Base-by-base conservation (phyloP, 2,113 vertebrate genomes). In the Thryonomys swinderianus region DNA sequence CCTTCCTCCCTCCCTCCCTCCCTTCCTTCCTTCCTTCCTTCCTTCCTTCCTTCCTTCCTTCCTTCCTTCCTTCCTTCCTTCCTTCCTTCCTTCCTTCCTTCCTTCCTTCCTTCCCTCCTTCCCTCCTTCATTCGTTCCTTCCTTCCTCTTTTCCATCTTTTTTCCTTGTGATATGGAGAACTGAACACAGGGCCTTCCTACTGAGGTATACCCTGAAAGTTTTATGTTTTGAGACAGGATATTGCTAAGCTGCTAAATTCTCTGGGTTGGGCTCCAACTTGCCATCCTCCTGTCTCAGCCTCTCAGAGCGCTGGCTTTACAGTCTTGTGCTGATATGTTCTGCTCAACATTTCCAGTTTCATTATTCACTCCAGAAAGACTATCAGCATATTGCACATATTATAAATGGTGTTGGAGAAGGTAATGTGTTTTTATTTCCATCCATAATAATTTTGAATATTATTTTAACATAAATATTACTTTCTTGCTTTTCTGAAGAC, bases 381-480 rank as follows among this genome's bases (percentile, higher is more conserved):
- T 85, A 62, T 79, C 16, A 79, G 3, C 42, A 61, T 85, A 12
- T 88, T 30, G 76, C 51, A 25, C 45, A 82, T 71, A 16, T 80
- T 30, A 88, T 87, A 80, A 91, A 40, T 34, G 76, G 0, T 82
- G 10, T 81, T 30, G 92, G 5, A 71, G 5, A 89, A 85, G 13
- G 53, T 51, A 81, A 87, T 53, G 51, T 48, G 11, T 85, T n/a
- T 80, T 82, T 59, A 66, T 34, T 94, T 88, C 34, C 53, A 51
- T 42, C 14, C 5, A 88, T 84, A 85, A 76, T 91, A 84, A 94
- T 79, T 61, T 91, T 89, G 81, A 94, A 81, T 12, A 42, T 3
- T 76, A 91, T 57, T 95, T 85, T 93, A 92, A 92, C 48, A 59
- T 10, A 83, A 81, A 86, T 82, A 88, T 34, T 90, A 64, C 34